phyloP scores from a whole-genome alignment of 2,113 vertebrate genomes.

The Nothoprocta perdicaria region DNA sequence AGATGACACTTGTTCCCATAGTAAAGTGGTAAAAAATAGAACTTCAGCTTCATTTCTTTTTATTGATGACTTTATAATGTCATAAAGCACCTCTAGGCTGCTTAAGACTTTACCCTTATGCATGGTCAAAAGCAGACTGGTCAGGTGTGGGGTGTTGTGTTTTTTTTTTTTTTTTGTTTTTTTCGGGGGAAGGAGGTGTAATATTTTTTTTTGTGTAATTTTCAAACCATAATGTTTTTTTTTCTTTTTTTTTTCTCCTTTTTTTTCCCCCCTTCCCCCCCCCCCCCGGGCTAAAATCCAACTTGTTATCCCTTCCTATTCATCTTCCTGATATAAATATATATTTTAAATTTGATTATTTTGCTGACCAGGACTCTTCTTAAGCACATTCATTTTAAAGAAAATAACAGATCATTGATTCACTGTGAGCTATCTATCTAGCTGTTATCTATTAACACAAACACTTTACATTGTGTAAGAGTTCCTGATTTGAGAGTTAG shows the following conservation, averaged over 20 bases:
- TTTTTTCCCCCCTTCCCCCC: too few relatives aligned
- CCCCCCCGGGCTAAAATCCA: background rate
- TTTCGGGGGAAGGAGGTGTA: too few relatives aligned
- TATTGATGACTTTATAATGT: background rate
- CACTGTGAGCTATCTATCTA: background rate
- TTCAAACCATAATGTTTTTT: too few relatives aligned
- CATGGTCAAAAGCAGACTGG: background rate
- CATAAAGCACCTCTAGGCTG: background rate
- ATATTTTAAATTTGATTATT: constrained; percentile 18
- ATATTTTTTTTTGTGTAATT: too few relatives aligned
- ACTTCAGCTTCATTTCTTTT: background rate
- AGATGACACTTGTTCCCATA: background rate
- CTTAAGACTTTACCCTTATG: background rate
- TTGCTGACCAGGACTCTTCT: background rate
- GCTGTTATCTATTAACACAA: constrained; percentile 65
- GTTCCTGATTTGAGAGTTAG: background rate
- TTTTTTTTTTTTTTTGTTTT: too few relatives aligned
- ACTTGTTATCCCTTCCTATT: background rate
- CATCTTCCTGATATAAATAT: background rate
- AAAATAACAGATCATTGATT: background rate
- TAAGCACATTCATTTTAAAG: constrained; percentile 5
- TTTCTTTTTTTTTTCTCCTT: too few relatives aligned
- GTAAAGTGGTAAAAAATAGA: background rate
- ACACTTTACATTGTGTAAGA: constrained; percentile 28
- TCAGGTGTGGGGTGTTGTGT: too few relatives aligned